Base-by-base conservation (phyloP, 2,888 invertebrate genomes). In the Willowsia nigromaculata region DNA sequence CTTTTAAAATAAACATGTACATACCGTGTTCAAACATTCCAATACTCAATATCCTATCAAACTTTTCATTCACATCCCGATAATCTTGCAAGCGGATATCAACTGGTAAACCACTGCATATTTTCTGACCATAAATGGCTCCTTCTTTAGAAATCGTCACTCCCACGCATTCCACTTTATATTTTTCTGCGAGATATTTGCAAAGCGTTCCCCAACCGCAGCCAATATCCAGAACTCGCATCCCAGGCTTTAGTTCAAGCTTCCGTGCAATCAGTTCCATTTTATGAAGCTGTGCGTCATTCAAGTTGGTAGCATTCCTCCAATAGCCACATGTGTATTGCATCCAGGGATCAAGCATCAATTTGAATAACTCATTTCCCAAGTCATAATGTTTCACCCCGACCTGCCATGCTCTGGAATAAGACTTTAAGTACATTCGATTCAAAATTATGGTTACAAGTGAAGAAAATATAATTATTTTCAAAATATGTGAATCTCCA, bases 21-120 rank as follows among this genome's bases (percentile, higher is more conserved):
- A n/a, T n/a, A n/a, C n/a, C n/a, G 56, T 90, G 90, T 59, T 91
- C 91, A 40, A 89, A 47, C 85, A 43, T 25, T 13, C 68, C 83
- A 37, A 83, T n/a, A n/a, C 33, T 15, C 1, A 65, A 47, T 13
- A 83, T 30, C 47, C 83, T 1, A 15, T 83, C 83, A 83, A 83
- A 83, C n/a, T 83, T 13, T 33, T 83, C 83, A 18, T 43, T 68
- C 6, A 83, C 18, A 11, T 47, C 37, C 25, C 83, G 11, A 15
- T 83, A 83, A 27, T 83, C 83, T 15, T 15, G 30, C 7, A 83
- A 11, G 5, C 83, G 27, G 0, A 83, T 30, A 1, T 83, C 83
- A 11, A 83, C 68, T 0, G 43, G 25, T 1, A 83, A 50, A 0
- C 83, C 83, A n/a, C 30, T 18, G 22, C 30, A 27, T n/a, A 18